Evolutionary conservation across 1,140 invertebrate species (phyloP).

Genomic region (Scaptomyza pallida): DNA sequence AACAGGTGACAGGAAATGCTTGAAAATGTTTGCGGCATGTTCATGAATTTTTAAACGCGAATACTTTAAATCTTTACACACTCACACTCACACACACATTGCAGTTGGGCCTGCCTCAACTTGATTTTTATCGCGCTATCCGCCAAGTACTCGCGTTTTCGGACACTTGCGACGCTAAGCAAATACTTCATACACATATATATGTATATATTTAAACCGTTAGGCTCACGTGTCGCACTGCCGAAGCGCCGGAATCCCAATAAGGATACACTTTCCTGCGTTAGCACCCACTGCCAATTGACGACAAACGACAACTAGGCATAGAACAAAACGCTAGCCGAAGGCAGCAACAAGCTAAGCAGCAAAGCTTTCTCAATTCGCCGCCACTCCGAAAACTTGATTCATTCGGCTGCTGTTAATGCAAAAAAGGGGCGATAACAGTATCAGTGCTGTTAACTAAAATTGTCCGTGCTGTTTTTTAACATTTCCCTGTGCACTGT

Average conservation of each 20-base stretch:
- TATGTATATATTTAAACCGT: not conserved
- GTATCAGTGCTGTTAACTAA: not conserved
- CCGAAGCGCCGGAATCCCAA: constrained; percentile 61
- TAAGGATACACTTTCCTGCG: constrained; percentile 35
- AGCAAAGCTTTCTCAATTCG: constrained; percentile 41
- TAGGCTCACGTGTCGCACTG: constrained; percentile 60
- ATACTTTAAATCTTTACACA: constrained; percentile 5
- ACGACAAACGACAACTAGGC: not conserved
- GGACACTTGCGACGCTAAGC: constrained; percentile 14
- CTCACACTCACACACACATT: too few relatives aligned
- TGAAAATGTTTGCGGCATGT: constrained; percentile 17
- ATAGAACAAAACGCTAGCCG: constrained; percentile 8
- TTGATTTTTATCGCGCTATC: constrained; percentile 15
- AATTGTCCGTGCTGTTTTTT: not conserved
- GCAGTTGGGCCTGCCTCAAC: constrained; percentile 19
- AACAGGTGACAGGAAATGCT: too few relatives aligned
- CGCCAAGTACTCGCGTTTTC: constrained; percentile 3
- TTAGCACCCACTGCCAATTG: constrained; percentile 52
- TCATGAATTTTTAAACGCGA: constrained; percentile 70
- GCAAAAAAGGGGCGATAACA: too few relatives aligned
- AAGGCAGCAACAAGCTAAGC: constrained; percentile 37
- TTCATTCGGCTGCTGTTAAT: not conserved
- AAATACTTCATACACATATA: not conserved
- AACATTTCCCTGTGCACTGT: not conserved
- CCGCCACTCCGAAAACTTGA: constrained; percentile 61